Evolutionary conservation across 2,797 vertebrate genomes (phyloP), one percentile per base, ranked within the genome.

Genomic region (Gallinago nigripennis): DNA sequence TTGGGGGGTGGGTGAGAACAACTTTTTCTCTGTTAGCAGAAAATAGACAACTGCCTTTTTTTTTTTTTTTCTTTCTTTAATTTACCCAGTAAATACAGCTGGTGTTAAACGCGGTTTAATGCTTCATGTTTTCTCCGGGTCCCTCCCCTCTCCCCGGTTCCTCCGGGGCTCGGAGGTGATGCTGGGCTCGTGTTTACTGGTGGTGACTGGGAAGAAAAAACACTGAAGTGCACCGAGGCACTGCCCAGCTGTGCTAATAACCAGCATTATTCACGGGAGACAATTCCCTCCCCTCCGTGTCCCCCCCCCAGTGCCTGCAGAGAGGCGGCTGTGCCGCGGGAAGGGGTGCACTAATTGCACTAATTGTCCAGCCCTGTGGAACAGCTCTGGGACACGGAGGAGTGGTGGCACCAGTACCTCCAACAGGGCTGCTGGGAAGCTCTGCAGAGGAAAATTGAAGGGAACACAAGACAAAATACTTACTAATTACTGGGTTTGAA

Each of bases 141-240:
- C 23, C 11, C 28, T 28, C 58, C 53, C 11, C 5, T 4, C 6
- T 39, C 20, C 17, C 27, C 0, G 0, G 1, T 24, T 72, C 46
- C 24, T 70, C 57, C 9, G 51, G 85, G 71, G 56, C 37, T 23
- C 64, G 23, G 96, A 82, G 94, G 87, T 64, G 96, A 28, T 85
- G 63, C 93, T 7, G 45, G 16, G 86, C 94, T 97, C 94, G 10
- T n/a, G 78, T 96, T 88, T 94, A 78, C 88, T 4, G 71, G 95
- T 69, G 76, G 61, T 3, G 4, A 17, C 78, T 80, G 4, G 2
- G 63, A 5, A 48, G 69, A 71, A 72, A 81, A 81, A 95, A 58
- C 28, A 92, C 96, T 92, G 83, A 95, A 51, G 88, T 3, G 9
- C 58, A 4, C 57, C 23, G 63, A 91, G 71, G 33, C 20, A 24